Evolutionary conservation across 2,113 vertebrate genomes (phyloP).

Genomic region (Archocentrus centrarchus): DNA sequence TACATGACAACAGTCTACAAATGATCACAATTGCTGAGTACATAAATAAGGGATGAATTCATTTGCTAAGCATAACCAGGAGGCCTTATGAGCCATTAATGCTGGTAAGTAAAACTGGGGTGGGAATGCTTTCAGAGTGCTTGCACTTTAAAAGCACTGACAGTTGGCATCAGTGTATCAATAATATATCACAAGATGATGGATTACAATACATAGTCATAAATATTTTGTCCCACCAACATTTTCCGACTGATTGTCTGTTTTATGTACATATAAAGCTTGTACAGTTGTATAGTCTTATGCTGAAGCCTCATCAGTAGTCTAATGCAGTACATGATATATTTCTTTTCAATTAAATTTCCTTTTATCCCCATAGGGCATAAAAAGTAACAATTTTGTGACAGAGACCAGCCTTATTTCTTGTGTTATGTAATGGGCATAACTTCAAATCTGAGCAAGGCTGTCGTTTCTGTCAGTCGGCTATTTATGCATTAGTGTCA

Average conservation of each 20-base stretch:
- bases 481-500: not conserved
- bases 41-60: slow-evolving; percentile 7
- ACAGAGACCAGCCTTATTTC: too few relatives aligned
- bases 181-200: not conserved
- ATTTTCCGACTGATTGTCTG: not conserved
- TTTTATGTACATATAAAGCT: not conserved
- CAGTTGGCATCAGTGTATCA: not conserved
- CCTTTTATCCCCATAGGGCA: too few relatives aligned
- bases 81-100: not conserved
- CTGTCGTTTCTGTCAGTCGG: not conserved
- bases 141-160: not conserved
- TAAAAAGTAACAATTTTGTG: not conserved
- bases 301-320: not conserved
- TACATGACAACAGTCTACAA: not conserved
- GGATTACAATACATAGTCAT: not conserved
- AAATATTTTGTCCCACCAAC: not conserved
- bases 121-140: slow-evolving; percentile 5
- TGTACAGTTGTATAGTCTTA: not conserved
- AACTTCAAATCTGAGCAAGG: not conserved
- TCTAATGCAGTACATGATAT: not conserved
- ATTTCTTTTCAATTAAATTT: slow-evolving; percentile 4
- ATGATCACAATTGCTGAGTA: not conserved
- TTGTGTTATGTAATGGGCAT: not conserved
- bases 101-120: not conserved
- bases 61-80: not conserved